A percentile compares a stretch with the other conserved stretches of the same genome.
These are phyloP conservation scores for Scomberomorus guttatus DNA, from an alignment of 2,797 vertebrate genomes.

Conservation along the genomic window DNA sequence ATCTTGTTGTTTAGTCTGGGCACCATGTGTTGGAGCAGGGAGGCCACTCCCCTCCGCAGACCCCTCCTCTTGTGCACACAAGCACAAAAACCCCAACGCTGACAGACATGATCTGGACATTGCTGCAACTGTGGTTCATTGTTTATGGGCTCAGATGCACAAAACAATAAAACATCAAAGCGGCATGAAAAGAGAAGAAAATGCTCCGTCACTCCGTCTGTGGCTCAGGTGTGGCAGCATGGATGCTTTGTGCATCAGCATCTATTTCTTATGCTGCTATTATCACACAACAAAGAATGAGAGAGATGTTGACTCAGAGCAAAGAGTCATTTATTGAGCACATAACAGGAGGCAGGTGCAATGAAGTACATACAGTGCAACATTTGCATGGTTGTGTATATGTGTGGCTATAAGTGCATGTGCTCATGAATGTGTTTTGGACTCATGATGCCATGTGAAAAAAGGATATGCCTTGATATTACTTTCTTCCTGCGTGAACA, in stretches of 20 bases:
- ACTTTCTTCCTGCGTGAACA: slow-evolving; percentile 53
- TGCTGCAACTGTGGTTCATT: slow-evolving; percentile 24
- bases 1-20: slow-evolving; percentile 84
- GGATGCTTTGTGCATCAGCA: slow-evolving; percentile 57
- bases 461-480: slow-evolving; percentile 42
- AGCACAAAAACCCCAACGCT: slow-evolving; percentile 36
- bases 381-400: slow-evolving; percentile 22
- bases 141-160: slow-evolving; percentile 42
- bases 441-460: slow-evolving; percentile 18
- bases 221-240: slow-evolving; percentile 53
- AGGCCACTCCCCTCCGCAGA: slow-evolving; percentile 50
- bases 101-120: slow-evolving; percentile 41
- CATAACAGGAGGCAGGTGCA: slow-evolving; percentile 48
- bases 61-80: slow-evolving; percentile 42
- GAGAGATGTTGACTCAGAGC: slow-evolving; percentile 61
- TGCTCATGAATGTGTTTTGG: slow-evolving; percentile 20
- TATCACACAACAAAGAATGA: slow-evolving; percentile 41
- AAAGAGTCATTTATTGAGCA: slow-evolving; percentile 42
- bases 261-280: slow-evolving; percentile 48
- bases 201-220: slow-evolving; percentile 36
- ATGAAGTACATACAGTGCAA: slow-evolving; percentile 1
- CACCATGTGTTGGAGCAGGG: slow-evolving; percentile 69
- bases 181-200: slow-evolving; percentile 45
- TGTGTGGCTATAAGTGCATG: slow-evolving; percentile 9
- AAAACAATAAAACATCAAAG: slow-evolving; percentile 57